These are phyloP conservation scores for Danaus plexippus DNA, from an alignment of 1,140 invertebrate species.

Conservation along the genomic window DNA sequence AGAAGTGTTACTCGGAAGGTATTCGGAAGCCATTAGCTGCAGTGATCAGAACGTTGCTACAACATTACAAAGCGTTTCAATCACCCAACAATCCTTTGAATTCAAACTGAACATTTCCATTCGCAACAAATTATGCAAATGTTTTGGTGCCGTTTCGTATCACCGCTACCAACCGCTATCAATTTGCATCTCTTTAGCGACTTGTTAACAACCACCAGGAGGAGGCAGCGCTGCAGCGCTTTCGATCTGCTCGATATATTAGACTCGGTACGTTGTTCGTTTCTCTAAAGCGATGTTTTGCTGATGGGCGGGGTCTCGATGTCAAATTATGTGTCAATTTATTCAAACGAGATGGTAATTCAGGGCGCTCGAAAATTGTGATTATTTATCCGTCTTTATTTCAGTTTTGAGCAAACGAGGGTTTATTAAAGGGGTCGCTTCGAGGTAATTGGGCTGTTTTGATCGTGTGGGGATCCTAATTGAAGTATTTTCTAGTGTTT, in stretches of 20 bases:
- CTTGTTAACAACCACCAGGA: slow-evolving; percentile 41
- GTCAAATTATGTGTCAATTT: slow-evolving; percentile 58
- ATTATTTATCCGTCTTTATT: slow-evolving; percentile 63
- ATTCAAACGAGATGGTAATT: slow-evolving; percentile 65
- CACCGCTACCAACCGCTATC: slow-evolving; percentile 58
- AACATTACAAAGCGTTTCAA: slow-evolving; percentile 34
- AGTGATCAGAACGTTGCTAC: slow-evolving; percentile 16
- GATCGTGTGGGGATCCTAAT: slow-evolving; percentile 50
- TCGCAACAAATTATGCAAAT: slow-evolving; percentile 59
- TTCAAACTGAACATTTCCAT: slow-evolving; percentile 47
- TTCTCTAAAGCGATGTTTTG: slow-evolving; percentile 30
- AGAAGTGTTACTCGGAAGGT: too few relatives aligned
- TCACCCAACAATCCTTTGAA: slow-evolving; percentile 38
- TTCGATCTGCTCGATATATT: slow-evolving; percentile 10
- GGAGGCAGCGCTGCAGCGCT: slow-evolving; percentile 35
- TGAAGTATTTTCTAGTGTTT: slow-evolving; percentile 61
- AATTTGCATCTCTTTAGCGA: slow-evolving; percentile 64
- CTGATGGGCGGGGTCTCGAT: slow-evolving; percentile 43
- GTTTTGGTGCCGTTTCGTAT: slow-evolving; percentile 59
- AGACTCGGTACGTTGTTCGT: slow-evolving; percentile 2
- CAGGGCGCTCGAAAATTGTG: slow-evolving; percentile 53
- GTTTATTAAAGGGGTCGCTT: slow-evolving; percentile 61
- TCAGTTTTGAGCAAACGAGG: slow-evolving; percentile 54
- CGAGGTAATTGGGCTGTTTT: slow-evolving; percentile 65
- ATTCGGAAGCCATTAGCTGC: slow-evolving; percentile 13